These are phyloP conservation scores for Poecilia gillii DNA, from an alignment of 2,797 vertebrate genomes.

Conservation along the genomic window DNA sequence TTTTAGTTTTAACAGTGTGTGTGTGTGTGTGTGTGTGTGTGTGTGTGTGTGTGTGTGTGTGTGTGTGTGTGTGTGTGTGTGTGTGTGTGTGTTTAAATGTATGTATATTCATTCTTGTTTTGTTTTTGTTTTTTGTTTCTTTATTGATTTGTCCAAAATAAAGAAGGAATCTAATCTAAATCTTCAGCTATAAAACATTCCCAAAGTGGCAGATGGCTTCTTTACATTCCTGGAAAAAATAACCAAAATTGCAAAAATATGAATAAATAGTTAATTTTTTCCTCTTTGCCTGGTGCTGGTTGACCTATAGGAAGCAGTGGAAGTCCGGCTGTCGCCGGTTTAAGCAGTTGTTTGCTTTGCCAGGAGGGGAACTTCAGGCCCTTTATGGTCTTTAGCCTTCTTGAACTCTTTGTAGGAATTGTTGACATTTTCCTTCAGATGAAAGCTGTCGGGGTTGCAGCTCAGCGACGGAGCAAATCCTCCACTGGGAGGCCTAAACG, in stretches of 20 bases:
- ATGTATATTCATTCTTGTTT: no score
- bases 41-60: no score
- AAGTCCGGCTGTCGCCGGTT: neutral
- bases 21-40: no score
- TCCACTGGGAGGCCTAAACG: constrained; percentile 39
- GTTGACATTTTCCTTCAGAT: constrained; percentile 55
- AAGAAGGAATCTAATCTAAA: neutral
- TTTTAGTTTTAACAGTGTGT: neutral
- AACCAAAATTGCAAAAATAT: neutral
- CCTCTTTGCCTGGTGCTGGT: neutral
- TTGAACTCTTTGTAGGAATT: constrained; percentile 40
- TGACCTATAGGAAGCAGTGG: constrained; percentile 1
- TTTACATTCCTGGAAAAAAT: neutral
- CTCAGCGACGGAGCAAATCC: constrained; percentile 26
- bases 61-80: no score
- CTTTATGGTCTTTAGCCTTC: constrained; percentile 33
- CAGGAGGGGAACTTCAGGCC: constrained; percentile 15
- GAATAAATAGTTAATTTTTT: neutral
- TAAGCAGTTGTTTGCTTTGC: constrained; percentile 10
- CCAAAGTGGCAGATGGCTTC: neutral
- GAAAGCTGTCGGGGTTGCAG: constrained; percentile 36
- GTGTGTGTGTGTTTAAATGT: no score
- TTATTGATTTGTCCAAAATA: no score
- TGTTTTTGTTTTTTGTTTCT: no score
- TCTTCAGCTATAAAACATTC: neutral